Conservation (phyloP, 2,113 vertebrate genomes). For the Notiomystis cincta region DNA sequence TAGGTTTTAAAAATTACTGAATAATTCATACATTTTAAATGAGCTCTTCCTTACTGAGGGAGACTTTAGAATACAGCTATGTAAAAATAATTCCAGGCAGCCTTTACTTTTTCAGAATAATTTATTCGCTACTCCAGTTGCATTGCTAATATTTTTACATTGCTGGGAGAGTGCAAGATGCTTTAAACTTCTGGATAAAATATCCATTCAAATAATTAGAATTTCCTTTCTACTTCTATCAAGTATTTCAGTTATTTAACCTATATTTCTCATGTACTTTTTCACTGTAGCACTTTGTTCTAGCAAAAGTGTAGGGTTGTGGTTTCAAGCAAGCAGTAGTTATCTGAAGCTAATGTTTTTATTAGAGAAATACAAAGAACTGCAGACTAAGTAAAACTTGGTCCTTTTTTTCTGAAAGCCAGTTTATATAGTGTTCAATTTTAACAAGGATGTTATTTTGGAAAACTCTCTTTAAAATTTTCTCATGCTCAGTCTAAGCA, state of each 20-base stretch:
- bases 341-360: neutral
- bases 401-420: neutral
- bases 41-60: neutral
- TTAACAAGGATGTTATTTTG: neutral
- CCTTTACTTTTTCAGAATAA: slow-evolving; percentile 31
- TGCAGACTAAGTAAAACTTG: neutral
- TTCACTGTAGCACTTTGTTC: neutral
- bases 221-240: neutral
- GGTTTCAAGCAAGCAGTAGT: neutral
- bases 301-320: neutral
- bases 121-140: neutral
- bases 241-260: neutral
- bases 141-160: slow-evolving; percentile 11
- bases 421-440: neutral
- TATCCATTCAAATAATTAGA: neutral
- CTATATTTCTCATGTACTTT: neutral
- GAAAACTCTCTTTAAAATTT: neutral
- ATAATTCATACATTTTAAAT: slow-evolving; percentile 61
- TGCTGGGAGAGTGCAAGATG: neutral
- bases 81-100: slow-evolving; percentile 40
- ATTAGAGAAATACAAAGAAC: neutral
- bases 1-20: slow-evolving; percentile 32
- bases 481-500: neutral
- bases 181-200: neutral
- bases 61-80: neutral